Base-by-base conservation (phyloP, 2,113 vertebrate genomes). In the Cyanocitta stelleri region DNA sequence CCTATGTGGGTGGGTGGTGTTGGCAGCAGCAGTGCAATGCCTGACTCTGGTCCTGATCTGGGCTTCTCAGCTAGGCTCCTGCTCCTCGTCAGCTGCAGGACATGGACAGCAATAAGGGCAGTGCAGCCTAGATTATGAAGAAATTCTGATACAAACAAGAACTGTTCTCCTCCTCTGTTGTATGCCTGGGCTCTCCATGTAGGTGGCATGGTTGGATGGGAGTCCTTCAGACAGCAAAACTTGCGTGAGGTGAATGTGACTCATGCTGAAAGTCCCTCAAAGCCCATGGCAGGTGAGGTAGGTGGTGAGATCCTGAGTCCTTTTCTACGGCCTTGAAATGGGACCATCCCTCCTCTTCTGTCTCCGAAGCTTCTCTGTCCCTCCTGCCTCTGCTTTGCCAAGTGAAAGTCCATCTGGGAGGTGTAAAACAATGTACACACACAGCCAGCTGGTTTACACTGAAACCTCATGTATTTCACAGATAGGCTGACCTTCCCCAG, bases 241-340 rank as follows among this genome's bases (percentile, higher is more conserved):
- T 5, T n/a, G 1, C 14, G 4, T 39, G 41, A 76, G 74, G 20
- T 56, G 54, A 44, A 37, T 16, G 11, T 48, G 63, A 26, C 74
- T 85, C 3, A 1, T 0, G 0, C 30, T 55, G 63, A 61, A 27
- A 1, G 0, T 58, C 62, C 63, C 35, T 24, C 0, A 0, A 85
- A 91, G 58, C 37, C 43, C 7, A 3, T 0, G 0, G 27, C 37
- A 84, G 49, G 10, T 4, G 5, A 87, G 33, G n/a, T 33, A 33
- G 39, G 41, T 37, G 30, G 13, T 1, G 1, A 82, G 33, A 33
- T 55, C 49, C 66, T 49, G 54, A 69, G 39, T 37, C 22, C 48
- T 55, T 18, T 78, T n/a, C 37, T 37, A 69, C 39, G 64, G 49
- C 51, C 52, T 67, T 59, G 46, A 76, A 77, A 82, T 0, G 7